Base-by-base conservation (phyloP, 2,888 invertebrate genomes). In the Drosophila borborema region DNA sequence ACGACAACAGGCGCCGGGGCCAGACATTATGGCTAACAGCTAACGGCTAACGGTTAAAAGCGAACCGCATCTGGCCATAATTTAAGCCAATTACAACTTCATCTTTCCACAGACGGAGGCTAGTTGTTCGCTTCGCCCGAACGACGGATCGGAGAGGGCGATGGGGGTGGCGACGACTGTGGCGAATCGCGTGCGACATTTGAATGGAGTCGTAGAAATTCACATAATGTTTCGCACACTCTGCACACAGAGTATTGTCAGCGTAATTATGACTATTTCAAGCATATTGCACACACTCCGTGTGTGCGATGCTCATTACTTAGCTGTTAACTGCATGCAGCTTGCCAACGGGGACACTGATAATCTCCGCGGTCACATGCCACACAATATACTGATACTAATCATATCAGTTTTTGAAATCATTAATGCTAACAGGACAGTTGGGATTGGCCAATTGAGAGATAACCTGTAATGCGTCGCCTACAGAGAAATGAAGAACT, bases 11-110 rank as follows among this genome's bases (percentile, higher is more conserved):
- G 53, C 20, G 23, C 59, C 46, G 48, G 23, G 12, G 38, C 49
- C 78, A 63, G 78, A 63, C 62, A 49, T 36, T 51, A n/a, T 31
- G 49, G n/a, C 36, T 36, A 53, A n/a, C 49, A 31, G n/a, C 53
- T 9, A 36, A 4, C 41, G 63, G 23, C 46, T 59, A 45, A 20
- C 55, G 64, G 64, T 79, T 60, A 43, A 31, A n/a, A 58, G 54
- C 66, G 59, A 69, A 49, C 65, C 49, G 71, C 51, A 72, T 78
- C 76, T 76, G 70, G 62, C 88, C 82, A 89, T 85, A 90, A 90
- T 84, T 80, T 65, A 54, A 73, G 72, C 38, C 80, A 55, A 85
- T 89, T 85, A 90, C 77, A 72, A 74, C 86, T 80, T 72, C 68
- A 75, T 72, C 56, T 56, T 28, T 63, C 53, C 64, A 45, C 62